These are phyloP conservation scores for Callithrix jacchus DNA, from an alignment of 2,113 vertebrate species.

Conservation along the genomic window DNA sequence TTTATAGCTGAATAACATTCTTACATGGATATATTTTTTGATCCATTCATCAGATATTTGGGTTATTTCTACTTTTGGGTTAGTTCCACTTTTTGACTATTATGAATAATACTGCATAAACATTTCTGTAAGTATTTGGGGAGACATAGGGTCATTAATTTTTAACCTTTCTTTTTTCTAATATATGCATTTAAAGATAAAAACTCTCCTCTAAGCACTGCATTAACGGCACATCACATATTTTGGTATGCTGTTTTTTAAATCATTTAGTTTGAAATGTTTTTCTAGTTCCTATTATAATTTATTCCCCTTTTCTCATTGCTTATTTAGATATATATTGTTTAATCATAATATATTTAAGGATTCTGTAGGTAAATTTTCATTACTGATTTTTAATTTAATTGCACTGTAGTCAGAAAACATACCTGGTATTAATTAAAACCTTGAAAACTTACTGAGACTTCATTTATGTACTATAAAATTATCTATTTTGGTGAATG, in stretches of 20 bases:
- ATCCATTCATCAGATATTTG: background rate
- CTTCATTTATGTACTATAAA: background rate
- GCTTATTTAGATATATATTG: background rate
- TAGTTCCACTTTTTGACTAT: background rate
- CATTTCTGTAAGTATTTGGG: background rate
- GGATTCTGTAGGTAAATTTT: background rate
- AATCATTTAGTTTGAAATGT: background rate
- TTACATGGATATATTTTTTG: background rate
- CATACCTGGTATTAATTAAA: background rate
- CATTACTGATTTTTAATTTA: background rate
- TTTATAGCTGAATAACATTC: background rate
- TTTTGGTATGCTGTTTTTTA: background rate
- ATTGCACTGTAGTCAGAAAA: background rate
- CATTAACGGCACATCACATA: background rate
- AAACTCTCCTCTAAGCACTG: background rate
- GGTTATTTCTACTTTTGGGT: background rate
- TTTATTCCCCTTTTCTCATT: background rate
- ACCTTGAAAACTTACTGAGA: background rate
- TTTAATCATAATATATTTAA: background rate
- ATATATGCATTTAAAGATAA: background rate
- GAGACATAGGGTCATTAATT: background rate
- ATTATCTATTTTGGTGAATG: background rate
- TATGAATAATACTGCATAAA: background rate
- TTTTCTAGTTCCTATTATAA: background rate
- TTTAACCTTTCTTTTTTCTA: background rate